Percentiles rank a stretch among this genome's conserved stretches.
Conservation (phyloP, 2,888 invertebrate genomes). For the Fragum whitleyi region DNA sequence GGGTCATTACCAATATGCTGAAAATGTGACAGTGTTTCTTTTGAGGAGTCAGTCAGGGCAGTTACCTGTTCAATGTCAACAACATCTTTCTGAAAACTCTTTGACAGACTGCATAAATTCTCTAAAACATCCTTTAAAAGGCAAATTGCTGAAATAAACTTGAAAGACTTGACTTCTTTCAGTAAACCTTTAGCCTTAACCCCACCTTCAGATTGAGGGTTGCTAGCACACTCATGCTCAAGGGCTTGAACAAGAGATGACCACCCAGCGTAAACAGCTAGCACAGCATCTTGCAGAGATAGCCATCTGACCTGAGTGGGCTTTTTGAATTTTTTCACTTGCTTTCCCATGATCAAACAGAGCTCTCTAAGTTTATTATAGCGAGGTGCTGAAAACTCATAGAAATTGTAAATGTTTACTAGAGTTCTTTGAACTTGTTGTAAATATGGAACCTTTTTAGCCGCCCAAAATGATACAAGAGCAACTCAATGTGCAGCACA, state of each 20-base stretch:
- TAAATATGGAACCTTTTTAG: conserved; percentile 25
- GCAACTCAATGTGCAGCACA: conserved; percentile 48
- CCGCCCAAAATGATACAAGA: conserved; percentile 40
- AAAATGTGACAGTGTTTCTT: conserved; percentile 9
- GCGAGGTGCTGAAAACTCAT: conserved; percentile 34
- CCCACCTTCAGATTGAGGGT: conserved; percentile 26
- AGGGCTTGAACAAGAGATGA: conserved; percentile 29
- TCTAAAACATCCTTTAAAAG: background rate
- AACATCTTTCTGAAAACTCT: background rate
- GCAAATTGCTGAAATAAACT: conserved; percentile 36
- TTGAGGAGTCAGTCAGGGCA: too few species aligned
- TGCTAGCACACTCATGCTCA: conserved; percentile 28
- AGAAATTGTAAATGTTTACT: conserved; percentile 33
- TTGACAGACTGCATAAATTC: background rate
- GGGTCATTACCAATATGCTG: conserved; percentile 3
- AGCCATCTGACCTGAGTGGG: conserved; percentile 41
- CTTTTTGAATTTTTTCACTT: conserved; percentile 28
- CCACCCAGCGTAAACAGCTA: conserved; percentile 6
- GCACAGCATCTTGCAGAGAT: conserved; percentile 30
- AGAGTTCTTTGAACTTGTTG: conserved; percentile 26
- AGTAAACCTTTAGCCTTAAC: conserved; percentile 30
- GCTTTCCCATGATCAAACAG: conserved; percentile 21
- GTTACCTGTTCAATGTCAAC: too few species aligned
- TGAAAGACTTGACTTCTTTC: conserved; percentile 40
- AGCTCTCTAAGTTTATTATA: conserved; percentile 32